Evolutionary conservation across 2,888 invertebrate species (phyloP).

Genomic region (Trichopoda pennipes): DNA sequence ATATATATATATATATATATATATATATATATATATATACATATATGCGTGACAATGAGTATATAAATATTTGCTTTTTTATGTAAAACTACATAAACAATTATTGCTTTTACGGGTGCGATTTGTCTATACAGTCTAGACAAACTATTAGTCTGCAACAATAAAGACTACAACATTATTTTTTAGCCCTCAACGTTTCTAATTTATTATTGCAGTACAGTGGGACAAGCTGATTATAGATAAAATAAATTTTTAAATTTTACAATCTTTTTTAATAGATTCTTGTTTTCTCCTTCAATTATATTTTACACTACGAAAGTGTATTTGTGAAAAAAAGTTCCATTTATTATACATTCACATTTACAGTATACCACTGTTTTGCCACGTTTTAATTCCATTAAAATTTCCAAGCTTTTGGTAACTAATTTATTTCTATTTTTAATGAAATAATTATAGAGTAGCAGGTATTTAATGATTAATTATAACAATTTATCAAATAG

Average conservation of each 20-base stretch:
- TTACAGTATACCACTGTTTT: neutral
- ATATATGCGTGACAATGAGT: neutral
- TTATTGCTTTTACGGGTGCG: neutral
- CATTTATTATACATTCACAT: neutral
- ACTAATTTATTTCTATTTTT: conserved; percentile 26
- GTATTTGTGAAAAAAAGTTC: too few relatives aligned
- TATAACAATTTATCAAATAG: conserved; percentile 60
- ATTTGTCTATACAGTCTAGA: conserved; percentile 31
- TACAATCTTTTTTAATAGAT: too few relatives aligned
- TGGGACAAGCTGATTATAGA: neutral
- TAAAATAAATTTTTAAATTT: too few relatives aligned
- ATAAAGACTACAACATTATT: neutral
- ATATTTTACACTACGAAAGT: too few relatives aligned
- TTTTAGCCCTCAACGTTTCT: too few relatives aligned
- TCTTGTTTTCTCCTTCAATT: too few relatives aligned
- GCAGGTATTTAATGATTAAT: conserved; percentile 48
- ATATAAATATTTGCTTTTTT: conserved; percentile 22
- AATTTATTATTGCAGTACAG: neutral
- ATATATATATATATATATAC: too few relatives aligned
- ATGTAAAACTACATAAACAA: neutral
- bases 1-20: too few relatives aligned
- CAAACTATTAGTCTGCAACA: conserved; percentile 28
- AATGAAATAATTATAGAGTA: conserved; percentile 53
- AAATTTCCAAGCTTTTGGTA: neutral
- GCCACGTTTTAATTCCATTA: neutral